Evolutionary conservation across 2,797 vertebrate genomes (phyloP).

Genomic region (Ceryle rudis): DNA sequence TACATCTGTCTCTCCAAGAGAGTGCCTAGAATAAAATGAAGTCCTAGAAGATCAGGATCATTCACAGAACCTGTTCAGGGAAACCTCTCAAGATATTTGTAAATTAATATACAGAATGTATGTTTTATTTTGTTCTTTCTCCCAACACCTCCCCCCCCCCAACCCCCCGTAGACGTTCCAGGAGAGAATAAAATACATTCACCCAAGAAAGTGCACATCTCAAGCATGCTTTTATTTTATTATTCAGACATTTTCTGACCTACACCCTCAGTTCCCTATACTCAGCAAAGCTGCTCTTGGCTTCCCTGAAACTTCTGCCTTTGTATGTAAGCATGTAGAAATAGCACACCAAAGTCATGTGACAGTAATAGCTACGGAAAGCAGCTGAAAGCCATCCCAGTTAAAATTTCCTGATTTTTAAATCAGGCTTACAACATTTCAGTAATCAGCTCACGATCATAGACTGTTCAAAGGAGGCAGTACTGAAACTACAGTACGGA

Average conservation of each 20-base stretch:
- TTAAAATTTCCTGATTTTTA: background rate
- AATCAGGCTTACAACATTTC: background rate
- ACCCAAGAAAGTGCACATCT: background rate
- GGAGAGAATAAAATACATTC: background rate
- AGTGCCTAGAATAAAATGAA: background rate
- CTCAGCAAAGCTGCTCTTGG: background rate
- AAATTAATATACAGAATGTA: background rate
- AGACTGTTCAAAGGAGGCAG: background rate
- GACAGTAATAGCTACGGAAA: background rate
- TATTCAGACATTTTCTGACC: constrained; percentile 12
- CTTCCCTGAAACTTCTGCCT: background rate
- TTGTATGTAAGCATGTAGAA: background rate
- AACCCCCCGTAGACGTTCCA: background rate
- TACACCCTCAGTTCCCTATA: background rate
- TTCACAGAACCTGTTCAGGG: background rate
- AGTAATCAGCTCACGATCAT: fast-evolving
- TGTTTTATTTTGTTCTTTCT: background rate
- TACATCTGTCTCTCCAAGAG: background rate
- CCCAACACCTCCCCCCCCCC: too few species aligned
- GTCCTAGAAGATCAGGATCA: background rate
- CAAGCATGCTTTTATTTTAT: background rate
- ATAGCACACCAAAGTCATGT: background rate
- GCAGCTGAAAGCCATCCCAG: background rate
- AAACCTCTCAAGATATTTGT: background rate
- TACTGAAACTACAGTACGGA: background rate